These are phyloP conservation scores for Patella depressa DNA, from an alignment of 2,888 invertebrate species.

Conservation along the genomic window DNA sequence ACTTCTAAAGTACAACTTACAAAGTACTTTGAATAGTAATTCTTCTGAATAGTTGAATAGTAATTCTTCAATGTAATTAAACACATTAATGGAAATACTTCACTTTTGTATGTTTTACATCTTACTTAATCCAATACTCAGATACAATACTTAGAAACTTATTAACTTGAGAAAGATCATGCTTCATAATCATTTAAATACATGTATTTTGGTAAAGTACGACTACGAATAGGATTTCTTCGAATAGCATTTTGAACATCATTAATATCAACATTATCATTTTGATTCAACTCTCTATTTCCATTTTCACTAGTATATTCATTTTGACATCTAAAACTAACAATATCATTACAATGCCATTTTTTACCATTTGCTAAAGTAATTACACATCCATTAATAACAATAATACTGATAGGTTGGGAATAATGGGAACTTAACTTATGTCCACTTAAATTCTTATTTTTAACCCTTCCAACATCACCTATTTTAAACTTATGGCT, in stretches of 20 bases:
- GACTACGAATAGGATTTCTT: background rate
- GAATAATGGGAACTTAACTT: constrained; percentile 5
- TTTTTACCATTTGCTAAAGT: constrained; percentile 7
- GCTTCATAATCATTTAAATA: background rate
- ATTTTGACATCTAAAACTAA: background rate
- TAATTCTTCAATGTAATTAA: too few relatives aligned
- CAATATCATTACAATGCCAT: constrained; percentile 7
- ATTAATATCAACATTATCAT: background rate
- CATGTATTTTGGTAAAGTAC: background rate
- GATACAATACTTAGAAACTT: too few relatives aligned
- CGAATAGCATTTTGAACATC: background rate
- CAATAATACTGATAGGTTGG: constrained; percentile 3
- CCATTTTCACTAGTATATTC: background rate
- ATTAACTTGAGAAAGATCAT: too few relatives aligned
- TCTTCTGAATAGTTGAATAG: too few relatives aligned
- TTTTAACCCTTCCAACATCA: constrained; percentile 1
- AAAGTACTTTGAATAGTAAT: too few relatives aligned
- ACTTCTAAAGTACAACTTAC: too few relatives aligned
- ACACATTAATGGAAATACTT: too few relatives aligned
- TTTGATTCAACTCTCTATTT: background rate
- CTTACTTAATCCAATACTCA: too few relatives aligned
- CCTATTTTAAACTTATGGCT: constrained; percentile 5
- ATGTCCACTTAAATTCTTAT: background rate
- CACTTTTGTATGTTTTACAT: too few relatives aligned
- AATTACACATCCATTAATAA: constrained; percentile 1